Conservation (phyloP, 1,140 invertebrate genomes). For the Anagrus nilaparvatae region DNA sequence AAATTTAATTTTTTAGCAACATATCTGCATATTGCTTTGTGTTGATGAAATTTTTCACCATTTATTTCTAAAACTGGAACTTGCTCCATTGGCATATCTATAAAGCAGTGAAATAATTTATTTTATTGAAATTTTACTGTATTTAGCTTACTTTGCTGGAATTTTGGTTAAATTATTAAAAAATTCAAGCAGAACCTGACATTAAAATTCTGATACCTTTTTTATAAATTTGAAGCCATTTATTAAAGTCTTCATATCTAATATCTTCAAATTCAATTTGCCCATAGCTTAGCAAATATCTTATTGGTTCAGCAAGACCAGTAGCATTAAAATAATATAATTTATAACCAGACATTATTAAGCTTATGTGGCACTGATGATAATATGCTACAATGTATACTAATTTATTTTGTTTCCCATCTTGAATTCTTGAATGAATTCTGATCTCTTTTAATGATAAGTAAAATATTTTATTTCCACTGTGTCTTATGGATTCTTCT, state of each 20-base stretch:
- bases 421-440: no score
- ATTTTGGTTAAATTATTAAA: no score
- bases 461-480: no score
- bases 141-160: no score
- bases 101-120: no score
- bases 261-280: constrained; percentile 10
- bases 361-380: neutral
- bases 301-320: constrained; percentile 12
- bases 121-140: no score
- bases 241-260: constrained; percentile 10
- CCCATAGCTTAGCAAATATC: constrained; percentile 9
- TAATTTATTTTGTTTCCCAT: neutral
- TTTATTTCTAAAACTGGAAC: constrained; percentile 29
- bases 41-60: constrained; percentile 26
- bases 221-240: constrained; percentile 11
- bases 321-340: constrained; percentile 16
- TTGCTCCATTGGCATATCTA: constrained; percentile 31
- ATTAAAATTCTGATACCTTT: constrained; percentile 4
- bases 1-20: constrained; percentile 27
- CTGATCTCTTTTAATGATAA: no score
- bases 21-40: constrained; percentile 29
- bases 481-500: no score
- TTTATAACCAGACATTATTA: constrained; percentile 6
- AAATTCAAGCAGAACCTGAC: no score
- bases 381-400: neutral